Base-by-base conservation (phyloP, 2,797 vertebrate genomes). In the Threskiornis aethiopicus region DNA sequence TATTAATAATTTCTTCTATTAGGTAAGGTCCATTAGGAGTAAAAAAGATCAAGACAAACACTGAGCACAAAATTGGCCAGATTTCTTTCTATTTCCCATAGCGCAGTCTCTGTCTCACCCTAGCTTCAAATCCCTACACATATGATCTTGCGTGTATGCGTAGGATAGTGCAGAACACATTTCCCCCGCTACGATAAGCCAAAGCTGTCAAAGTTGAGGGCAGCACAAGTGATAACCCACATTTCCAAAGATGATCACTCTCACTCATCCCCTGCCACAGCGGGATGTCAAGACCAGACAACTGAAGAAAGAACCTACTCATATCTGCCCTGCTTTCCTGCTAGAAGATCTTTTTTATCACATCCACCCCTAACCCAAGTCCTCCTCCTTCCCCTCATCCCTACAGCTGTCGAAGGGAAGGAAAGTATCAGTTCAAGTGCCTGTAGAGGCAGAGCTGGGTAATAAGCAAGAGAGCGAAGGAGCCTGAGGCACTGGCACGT, bases 161-260 rank as follows among this genome's bases (percentile, higher is more conserved):
- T 12, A 47, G 41, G 24, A 10, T 16, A 26, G 5, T 18, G 46
- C 52, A 44, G 28, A 66, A 55, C 16, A 28, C 13, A 14, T 44
- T 49, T 17, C 6, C 3, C 22, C 17, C 15, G 5, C 9, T 11
- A 9, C 1, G 1, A 16, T 15, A 58, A 52, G 31, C 22, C 39
- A 65, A 58, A 76, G 31, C 62, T 64, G 13, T 29, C 57, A 15
- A 33, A n/a, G 31, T 5, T 65, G 51, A 58, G 11, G 57, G 51
- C 62, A 80, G 57, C n/a, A 21, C 25, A 73, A 69, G 7, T 12
- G 8, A 35, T 16, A 76, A 80, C 18, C 15, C 42, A 25, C 25
- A 21, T 59, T 65, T 64, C 41, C 51, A 44, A n/a, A 42, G 28
- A 47, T 0, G 2, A 70, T 35, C 46, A 11, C 37, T 35, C 33